Percentiles rank a stretch among this genome's conserved stretches.
Evolutionary conservation across 2,888 invertebrate genomes (phyloP).

Genomic region (Oscheius myriophilus): DNA sequence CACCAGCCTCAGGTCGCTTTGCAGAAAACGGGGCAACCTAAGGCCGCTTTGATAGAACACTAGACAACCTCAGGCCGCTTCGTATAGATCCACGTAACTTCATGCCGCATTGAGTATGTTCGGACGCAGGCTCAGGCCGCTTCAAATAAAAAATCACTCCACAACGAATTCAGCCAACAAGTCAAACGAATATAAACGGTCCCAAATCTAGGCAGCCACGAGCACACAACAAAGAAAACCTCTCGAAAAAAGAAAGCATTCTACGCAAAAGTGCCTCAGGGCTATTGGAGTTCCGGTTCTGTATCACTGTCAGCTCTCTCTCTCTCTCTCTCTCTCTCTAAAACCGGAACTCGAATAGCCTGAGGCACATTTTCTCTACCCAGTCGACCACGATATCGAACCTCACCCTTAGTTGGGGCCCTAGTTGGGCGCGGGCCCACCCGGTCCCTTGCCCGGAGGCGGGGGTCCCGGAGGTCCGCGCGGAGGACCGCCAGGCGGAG

Average conservation of each 20-base stretch:
- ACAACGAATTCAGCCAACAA: background rate
- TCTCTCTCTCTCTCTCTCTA: no score
- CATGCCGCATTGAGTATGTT: no score
- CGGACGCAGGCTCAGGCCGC: no score
- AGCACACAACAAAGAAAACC: slow-evolving; percentile 13
- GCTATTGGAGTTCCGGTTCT: no score
- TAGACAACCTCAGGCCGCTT: background rate
- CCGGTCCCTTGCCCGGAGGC: slow-evolving; percentile 18
- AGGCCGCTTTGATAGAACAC: no score
- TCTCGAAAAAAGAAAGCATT: slow-evolving; percentile 1
- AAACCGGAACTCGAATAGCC: no score
- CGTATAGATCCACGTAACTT: background rate
- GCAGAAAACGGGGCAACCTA: no score
- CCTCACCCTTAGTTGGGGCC: slow-evolving; percentile 16
- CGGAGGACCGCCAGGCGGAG: slow-evolving; percentile 43
- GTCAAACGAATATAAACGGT: background rate
- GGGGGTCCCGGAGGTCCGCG: slow-evolving; percentile 31
- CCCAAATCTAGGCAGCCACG: no score
- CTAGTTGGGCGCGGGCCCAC: slow-evolving; percentile 10
- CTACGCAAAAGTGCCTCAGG: background rate
- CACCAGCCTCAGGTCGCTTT: no score
- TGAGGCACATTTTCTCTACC: no score
- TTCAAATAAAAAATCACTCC: no score
- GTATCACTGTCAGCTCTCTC: background rate
- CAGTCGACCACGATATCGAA: slow-evolving; percentile 23